Percentiles rank a stretch among this genome's conserved stretches.
Evolutionary conservation across 2,113 vertebrate genomes (phyloP).

Genomic region (Periophthalmus modestus): DNA sequence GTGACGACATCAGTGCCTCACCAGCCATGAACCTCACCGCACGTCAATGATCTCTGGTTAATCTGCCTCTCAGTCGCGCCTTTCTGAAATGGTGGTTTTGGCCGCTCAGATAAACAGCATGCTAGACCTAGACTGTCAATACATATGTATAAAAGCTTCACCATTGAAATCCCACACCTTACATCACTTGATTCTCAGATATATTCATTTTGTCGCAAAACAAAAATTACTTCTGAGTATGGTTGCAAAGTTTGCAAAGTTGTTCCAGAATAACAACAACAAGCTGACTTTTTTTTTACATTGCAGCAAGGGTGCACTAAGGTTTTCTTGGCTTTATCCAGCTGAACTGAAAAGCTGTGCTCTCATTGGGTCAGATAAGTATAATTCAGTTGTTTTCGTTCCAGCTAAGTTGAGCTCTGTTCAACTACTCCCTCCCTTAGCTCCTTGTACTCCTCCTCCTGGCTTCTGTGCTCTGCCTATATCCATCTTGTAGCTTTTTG

Average conservation of each 20-base stretch:
- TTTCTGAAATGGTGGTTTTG: too few relatives aligned
- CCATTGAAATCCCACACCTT: not conserved
- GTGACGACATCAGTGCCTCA: too few relatives aligned
- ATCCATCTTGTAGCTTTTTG: slow-evolving; percentile 57
- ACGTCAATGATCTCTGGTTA: too few relatives aligned
- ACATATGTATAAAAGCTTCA: not conserved
- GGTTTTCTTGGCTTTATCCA: not conserved
- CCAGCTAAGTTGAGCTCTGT: slow-evolving; percentile 36
- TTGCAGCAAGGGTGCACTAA: not conserved
- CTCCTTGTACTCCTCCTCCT: slow-evolving; percentile 42
- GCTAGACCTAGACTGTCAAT: too few relatives aligned
- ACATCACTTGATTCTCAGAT: too few relatives aligned
- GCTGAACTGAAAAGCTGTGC: not conserved
- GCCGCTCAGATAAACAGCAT: too few relatives aligned
- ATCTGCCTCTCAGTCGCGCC: too few relatives aligned
- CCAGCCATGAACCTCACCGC: too few relatives aligned
- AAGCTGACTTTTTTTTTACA: slow-evolving; percentile 1
- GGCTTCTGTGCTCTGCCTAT: slow-evolving; percentile 36
- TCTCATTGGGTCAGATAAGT: slow-evolving; percentile 15
- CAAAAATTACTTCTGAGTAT: not conserved
- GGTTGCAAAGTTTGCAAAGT: not conserved
- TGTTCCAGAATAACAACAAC: slow-evolving; percentile 3
- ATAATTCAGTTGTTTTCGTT: slow-evolving; percentile 38
- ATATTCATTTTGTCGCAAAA: too few relatives aligned
- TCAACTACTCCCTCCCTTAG: slow-evolving; percentile 24